These are phyloP conservation scores for Dastarcus helophoroides DNA, from an alignment of 2,888 invertebrate genomes.

Conservation along the genomic window DNA sequence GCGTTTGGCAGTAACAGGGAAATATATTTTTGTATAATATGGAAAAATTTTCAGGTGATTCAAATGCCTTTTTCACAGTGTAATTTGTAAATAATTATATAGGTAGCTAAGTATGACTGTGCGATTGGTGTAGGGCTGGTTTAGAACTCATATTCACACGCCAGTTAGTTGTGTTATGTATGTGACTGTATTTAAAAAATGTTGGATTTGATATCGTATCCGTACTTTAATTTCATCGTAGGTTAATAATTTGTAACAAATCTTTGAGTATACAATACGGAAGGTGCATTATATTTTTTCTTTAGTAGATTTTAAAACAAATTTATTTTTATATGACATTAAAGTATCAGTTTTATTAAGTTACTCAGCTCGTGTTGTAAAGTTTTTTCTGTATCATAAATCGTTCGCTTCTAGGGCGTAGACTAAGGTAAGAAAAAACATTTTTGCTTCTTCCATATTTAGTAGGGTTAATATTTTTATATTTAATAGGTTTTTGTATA, in stretches of 20 bases:
- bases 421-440: not conserved
- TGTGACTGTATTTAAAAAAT: constrained; percentile 6
- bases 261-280: constrained; percentile 1
- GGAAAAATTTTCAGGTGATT: constrained; percentile 10
- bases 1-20: no score
- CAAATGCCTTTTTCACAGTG: constrained; percentile 10
- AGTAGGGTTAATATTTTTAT: constrained; percentile 34
- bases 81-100: constrained; percentile 8
- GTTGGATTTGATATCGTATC: constrained; percentile 8
- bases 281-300: constrained; percentile 2
- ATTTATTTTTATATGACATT: constrained; percentile 1
- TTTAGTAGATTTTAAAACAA: not conserved
- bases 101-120: constrained; percentile 8
- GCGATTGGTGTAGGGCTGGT: constrained; percentile 13
- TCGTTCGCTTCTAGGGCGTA: constrained; percentile 15
- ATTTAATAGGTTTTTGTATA: constrained; percentile 37
- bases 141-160: constrained; percentile 4
- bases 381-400: constrained; percentile 3
- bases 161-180: constrained; percentile 2
- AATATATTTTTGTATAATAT: constrained; percentile 28
- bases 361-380: constrained; percentile 3
- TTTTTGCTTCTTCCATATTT: not conserved
- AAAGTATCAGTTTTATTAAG: constrained; percentile 4
- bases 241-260: constrained; percentile 5
- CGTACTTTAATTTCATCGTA: constrained; percentile 7